Evolutionary conservation across 1,140 invertebrate genomes (phyloP).

Genomic region (Mya arenaria): DNA sequence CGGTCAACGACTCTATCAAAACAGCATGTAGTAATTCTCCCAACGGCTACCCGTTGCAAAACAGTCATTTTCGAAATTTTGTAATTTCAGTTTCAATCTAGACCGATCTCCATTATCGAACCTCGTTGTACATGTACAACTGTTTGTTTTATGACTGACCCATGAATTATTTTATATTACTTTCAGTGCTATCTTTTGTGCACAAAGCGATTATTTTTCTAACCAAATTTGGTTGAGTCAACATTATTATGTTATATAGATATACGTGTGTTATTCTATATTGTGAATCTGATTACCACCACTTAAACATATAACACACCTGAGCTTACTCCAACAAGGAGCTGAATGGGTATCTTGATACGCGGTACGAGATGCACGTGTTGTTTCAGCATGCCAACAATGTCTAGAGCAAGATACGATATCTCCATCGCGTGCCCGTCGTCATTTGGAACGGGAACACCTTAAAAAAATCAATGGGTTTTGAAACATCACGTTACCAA

Average conservation of each 20-base stretch:
- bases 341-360: constrained; percentile 16
- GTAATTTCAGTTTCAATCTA: too few relatives aligned
- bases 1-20: too few relatives aligned
- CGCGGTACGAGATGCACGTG: not conserved
- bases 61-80: too few relatives aligned
- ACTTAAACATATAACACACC: constrained; percentile 1
- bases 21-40: too few relatives aligned
- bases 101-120: too few relatives aligned
- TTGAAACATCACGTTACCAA: too few relatives aligned
- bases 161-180: too few relatives aligned
- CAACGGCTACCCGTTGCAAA: too few relatives aligned
- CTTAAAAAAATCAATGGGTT: too few relatives aligned
- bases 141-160: too few relatives aligned
- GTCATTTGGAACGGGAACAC: constrained; percentile 27
- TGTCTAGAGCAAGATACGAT: constrained; percentile 24
- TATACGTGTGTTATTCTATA: not conserved
- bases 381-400: constrained; percentile 2
- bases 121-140: too few relatives aligned
- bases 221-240: not conserved
- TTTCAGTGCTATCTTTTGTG: too few relatives aligned
- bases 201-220: not conserved
- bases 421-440: constrained; percentile 32
- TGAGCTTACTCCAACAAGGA: constrained; percentile 18
- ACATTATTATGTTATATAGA: not conserved
- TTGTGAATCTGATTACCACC: not conserved